These are phyloP conservation scores for Caenorhabditis sulstoni DNA, from an alignment of 2,888 invertebrate genomes.

Conservation along the genomic window DNA sequence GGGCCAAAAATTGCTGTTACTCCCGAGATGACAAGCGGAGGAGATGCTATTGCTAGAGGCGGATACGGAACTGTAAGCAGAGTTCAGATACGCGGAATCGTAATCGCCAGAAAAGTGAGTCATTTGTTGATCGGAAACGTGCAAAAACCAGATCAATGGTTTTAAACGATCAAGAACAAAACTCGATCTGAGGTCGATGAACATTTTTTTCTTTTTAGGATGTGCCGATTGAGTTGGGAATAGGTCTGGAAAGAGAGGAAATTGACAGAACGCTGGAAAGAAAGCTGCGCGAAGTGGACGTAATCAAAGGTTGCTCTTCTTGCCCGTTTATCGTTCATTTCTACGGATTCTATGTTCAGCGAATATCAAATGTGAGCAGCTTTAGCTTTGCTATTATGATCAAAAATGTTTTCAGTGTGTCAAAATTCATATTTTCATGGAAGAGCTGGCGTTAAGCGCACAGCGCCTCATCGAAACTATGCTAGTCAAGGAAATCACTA, in stretches of 20 bases:
- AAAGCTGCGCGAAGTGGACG: slow-evolving; percentile 44
- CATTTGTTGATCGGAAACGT: neutral
- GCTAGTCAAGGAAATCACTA: neutral
- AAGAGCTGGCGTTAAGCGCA: slow-evolving; percentile 42
- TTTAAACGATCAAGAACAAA: too few species aligned
- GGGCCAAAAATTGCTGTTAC: slow-evolving; percentile 1
- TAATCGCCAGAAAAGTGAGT: slow-evolving; percentile 38
- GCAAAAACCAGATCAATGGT: too few species aligned
- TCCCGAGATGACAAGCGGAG: slow-evolving; percentile 23
- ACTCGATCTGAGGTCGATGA: too few species aligned
- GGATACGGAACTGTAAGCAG: slow-evolving; percentile 26
- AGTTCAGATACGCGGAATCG: slow-evolving; percentile 23
- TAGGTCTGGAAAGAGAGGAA: neutral
- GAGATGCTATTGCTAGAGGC: slow-evolving; percentile 42
- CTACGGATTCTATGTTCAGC: slow-evolving; percentile 42
- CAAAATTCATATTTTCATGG: slow-evolving; percentile 54
- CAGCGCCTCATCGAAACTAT: slow-evolving; percentile 11
- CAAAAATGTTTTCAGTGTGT: slow-evolving; percentile 25
- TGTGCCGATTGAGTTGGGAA: slow-evolving; percentile 5
- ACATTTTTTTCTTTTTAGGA: slow-evolving; percentile 13
- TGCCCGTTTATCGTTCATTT: slow-evolving; percentile 55
- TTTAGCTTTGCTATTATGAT: neutral
- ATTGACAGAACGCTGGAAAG: slow-evolving; percentile 14
- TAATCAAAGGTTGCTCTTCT: slow-evolving; percentile 29
- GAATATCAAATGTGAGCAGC: slow-evolving; percentile 11